Evolutionary conservation across 2,888 invertebrate species (phyloP), one percentile per base, ranked within the genome.

Genomic region (Odontothrips loti): DNA sequence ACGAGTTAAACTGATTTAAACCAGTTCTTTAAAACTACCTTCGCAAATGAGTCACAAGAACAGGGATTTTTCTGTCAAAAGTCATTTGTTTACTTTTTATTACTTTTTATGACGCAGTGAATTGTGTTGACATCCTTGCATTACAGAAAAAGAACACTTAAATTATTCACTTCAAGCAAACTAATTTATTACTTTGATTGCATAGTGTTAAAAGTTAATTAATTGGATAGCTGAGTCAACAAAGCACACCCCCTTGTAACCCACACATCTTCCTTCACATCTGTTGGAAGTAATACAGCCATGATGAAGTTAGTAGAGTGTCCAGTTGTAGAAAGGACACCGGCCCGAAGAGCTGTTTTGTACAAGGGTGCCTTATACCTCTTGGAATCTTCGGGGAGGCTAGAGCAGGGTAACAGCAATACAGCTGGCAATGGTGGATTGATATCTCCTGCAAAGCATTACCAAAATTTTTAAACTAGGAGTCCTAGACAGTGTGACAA

Each of bases 241-340:
- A 96, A 89, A 0, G 97, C 97, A 0, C 96, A 94, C 83, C 95
- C 97, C 85, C 95, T 94, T 79, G 95, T 90, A 84, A 96, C 95
- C 97, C 97, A 97, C 87, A 93, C 95, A 84, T 93, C 91, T 79
- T 93, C 90, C 0, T 90, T 87, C 83, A 90, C 88, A 27, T 87
- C 86, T 0, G 94, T 90, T 0, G 93, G 92, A 80, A 97, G 86
- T 48, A 94, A 88, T 82, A 96, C 92, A 0, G 94, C 90, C 79
- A 96, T 90, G 51, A 97, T 94, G 86, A 96, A 97, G 89, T 97
- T 97, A 1, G 96, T 97, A 85, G 96, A 96, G 88, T 96, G 96
- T 0, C 97, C 97, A 0, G 96, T 97, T 0, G 96, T 97, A 11
- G 96, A 96, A 20, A 97, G 89, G 0, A 92, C 91, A 78, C 97